A percentile compares a stretch with the other conserved stretches of the same genome.
Evolutionary conservation across 2,797 vertebrate genomes (phyloP).

Genomic region (Sebastes steindachneri): DNA sequence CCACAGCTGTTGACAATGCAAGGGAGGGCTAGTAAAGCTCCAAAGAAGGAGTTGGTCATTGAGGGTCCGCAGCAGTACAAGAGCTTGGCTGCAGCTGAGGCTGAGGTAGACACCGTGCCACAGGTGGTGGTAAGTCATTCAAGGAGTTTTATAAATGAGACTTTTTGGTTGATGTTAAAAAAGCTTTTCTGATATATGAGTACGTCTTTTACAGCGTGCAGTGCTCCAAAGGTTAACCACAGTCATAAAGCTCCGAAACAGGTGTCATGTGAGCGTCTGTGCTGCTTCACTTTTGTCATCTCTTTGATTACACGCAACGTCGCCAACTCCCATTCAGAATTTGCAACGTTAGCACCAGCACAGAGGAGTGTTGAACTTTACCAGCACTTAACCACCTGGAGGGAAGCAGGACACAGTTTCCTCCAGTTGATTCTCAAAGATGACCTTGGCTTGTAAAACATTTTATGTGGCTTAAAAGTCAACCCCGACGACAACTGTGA

Average conservation of each 20-base stretch:
- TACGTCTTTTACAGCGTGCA: neutral
- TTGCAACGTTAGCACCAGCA: constrained; percentile 43
- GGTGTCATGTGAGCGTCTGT: constrained; percentile 59
- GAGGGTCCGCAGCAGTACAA: constrained; percentile 89
- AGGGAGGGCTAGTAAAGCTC: constrained; percentile 86
- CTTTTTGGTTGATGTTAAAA: neutral
- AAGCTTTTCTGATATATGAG: neutral
- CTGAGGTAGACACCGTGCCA: constrained; percentile 81
- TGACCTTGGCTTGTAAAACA: constrained; percentile 52
- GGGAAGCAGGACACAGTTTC: neutral
- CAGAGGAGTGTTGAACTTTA: constrained; percentile 50
- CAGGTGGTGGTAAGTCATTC: constrained; percentile 88
- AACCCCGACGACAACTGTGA: neutral
- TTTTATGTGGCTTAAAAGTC: constrained; percentile 74
- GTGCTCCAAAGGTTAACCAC: constrained; percentile 32
- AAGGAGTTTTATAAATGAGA: neutral
- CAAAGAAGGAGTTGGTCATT: constrained; percentile 91
- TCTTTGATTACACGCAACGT: constrained; percentile 3
- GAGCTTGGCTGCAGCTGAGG: constrained; percentile 81
- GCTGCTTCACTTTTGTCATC: constrained; percentile 6
- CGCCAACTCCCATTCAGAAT: constrained; percentile 41
- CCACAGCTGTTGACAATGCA: constrained; percentile 86
- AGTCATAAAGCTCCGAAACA: constrained; percentile 41
- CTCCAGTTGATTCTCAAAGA: constrained; percentile 30
- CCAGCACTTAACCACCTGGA: constrained; percentile 35